A percentile compares a stretch with the other conserved stretches of the same genome.
These are phyloP conservation scores for Cebidichthys violaceus DNA, from an alignment of 2,113 vertebrate genomes.

Conservation along the genomic window DNA sequence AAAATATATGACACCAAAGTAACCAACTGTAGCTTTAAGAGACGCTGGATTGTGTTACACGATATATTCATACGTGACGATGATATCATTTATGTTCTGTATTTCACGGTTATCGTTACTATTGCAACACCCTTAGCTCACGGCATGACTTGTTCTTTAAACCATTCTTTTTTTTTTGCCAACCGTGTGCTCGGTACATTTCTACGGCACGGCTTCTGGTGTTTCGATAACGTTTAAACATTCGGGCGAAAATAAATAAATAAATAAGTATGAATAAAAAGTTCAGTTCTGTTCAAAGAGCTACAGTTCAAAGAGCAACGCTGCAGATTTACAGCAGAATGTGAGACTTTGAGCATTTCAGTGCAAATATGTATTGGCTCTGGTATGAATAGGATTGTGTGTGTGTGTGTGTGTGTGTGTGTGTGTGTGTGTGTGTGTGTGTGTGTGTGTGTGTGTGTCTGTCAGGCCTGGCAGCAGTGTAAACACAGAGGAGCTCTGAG, in stretches of 20 bases:
- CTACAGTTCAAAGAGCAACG: background rate
- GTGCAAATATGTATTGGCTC: constrained; percentile 17
- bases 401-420: constrained; percentile 41
- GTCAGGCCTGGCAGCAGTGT: constrained; percentile 60
- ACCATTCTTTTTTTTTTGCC: background rate
- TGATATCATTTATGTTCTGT: no score
- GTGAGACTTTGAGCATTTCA: constrained; percentile 25
- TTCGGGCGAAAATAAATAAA: background rate
- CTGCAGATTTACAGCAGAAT: constrained; percentile 1
- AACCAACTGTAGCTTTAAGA: no score
- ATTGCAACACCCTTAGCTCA: background rate
- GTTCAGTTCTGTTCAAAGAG: background rate
- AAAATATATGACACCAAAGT: no score
- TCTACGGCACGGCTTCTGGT: background rate
- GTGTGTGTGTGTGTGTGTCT: constrained; percentile 26
- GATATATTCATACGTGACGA: no score
- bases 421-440: constrained; percentile 35
- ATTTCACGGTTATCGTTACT: background rate
- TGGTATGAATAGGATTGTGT: constrained; percentile 21
- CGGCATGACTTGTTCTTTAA: background rate
- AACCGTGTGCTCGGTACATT: no score
- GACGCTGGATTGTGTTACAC: no score
- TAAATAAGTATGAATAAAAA: background rate
- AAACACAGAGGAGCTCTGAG: constrained; percentile 67
- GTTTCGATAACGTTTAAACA: background rate